Conservation (phyloP, 2,797 vertebrate species). For the Pelobates cultripes region DNA sequence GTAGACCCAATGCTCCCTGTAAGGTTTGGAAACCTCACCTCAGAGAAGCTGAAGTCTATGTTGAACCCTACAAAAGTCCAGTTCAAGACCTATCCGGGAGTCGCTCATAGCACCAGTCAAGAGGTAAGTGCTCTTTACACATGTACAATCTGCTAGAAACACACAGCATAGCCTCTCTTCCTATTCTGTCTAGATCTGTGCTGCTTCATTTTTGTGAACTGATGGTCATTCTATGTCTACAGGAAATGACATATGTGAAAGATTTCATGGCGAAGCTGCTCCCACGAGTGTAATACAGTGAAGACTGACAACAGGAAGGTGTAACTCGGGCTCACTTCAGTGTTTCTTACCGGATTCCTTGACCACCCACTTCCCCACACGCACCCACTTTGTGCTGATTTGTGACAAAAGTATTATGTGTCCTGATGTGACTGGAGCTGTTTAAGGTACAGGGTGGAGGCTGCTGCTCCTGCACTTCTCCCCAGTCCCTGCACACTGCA, state of each 20-base stretch:
- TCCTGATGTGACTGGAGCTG: conserved; percentile 50
- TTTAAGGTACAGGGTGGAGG: conserved; percentile 57
- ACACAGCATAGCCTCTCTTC: too few species aligned
- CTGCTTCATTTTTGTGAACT: not conserved
- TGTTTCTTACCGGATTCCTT: conserved; percentile 46
- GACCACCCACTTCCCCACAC: conserved; percentile 17
- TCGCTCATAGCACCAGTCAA: conserved; percentile 88
- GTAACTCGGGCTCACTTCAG: conserved; percentile 51
- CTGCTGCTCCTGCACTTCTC: conserved; percentile 58
- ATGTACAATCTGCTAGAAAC: too few species aligned
- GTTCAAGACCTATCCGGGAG: conserved; percentile 87
- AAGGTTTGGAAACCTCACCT: conserved; percentile 86
- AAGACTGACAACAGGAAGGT: conserved; percentile 24
- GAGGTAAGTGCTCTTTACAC: conserved; percentile 75
- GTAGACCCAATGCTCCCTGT: conserved; percentile 88
- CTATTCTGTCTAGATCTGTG: too few species aligned
- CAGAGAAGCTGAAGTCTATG: conserved; percentile 86
- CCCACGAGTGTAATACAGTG: conserved; percentile 83
- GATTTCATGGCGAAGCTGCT: conserved; percentile 95
- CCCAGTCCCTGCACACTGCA: conserved; percentile 9
- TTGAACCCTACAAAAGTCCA: conserved; percentile 83
- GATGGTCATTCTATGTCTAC: conserved; percentile 28
- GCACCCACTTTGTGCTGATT: conserved; percentile 51
- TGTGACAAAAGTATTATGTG: conserved; percentile 40
- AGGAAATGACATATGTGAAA: conserved; percentile 96